These are phyloP conservation scores for Taphrorychus bicolor DNA, from an alignment of 2,888 invertebrate species.

Conservation along the genomic window DNA sequence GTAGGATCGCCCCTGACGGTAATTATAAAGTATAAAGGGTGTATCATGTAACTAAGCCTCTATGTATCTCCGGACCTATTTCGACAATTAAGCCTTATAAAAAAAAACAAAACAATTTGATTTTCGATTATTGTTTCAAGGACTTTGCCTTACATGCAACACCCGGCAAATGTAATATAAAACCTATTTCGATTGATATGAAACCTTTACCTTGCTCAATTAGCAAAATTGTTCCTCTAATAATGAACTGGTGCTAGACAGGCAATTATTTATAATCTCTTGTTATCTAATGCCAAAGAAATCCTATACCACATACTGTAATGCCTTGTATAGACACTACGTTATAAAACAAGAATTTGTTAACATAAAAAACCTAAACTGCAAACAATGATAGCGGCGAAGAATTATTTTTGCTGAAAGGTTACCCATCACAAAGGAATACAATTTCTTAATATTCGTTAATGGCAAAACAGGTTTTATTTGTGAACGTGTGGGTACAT, in stretches of 20 bases:
- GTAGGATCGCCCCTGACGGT: no score
- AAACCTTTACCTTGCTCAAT: background rate
- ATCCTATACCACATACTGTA: background rate
- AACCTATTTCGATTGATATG: background rate
- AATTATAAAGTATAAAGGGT: no score
- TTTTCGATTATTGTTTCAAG: no score
- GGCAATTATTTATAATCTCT: background rate
- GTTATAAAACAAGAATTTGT: conserved; percentile 10
- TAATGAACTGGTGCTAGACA: background rate
- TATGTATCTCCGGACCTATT: no score
- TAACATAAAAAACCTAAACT: conserved; percentile 4
- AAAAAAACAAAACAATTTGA: no score
- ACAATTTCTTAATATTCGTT: conserved; percentile 9
- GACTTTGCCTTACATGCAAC: no score
- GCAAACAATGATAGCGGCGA: conserved; percentile 11
- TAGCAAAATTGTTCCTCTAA: background rate
- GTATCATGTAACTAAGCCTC: no score
- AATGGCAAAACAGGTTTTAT: conserved; percentile 16
- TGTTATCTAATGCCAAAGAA: background rate
- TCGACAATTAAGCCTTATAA: no score
- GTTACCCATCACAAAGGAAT: conserved; percentile 25
- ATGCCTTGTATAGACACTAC: background rate
- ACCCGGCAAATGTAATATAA: no score
- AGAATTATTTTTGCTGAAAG: conserved; percentile 12
- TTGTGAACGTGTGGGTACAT: conserved; percentile 21